These are phyloP conservation scores for Bombus pyrosoma DNA, from an alignment of 1,140 invertebrate genomes.

Conservation along the genomic window DNA sequence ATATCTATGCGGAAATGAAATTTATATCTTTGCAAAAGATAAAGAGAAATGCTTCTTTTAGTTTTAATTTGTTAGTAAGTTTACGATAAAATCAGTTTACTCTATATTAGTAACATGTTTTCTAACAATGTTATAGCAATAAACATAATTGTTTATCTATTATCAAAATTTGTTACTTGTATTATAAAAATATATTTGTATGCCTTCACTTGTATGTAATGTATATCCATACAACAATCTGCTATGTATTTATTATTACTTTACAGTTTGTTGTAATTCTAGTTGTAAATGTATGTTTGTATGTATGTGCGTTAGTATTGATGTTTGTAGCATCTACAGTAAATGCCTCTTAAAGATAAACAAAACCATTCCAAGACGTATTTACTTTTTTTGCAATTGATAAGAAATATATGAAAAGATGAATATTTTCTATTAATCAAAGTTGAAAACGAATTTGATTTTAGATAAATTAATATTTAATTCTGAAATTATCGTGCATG, in stretches of 20 bases:
- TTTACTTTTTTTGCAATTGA: slow-evolving; percentile 3
- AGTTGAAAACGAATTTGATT: not conserved
- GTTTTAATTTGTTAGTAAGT: slow-evolving; percentile 21
- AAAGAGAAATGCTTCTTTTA: not conserved
- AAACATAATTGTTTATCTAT: slow-evolving; percentile 16
- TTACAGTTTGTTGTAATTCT: slow-evolving; percentile 14
- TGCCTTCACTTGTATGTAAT: slow-evolving; percentile 25
- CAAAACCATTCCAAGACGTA: slow-evolving; percentile 27
- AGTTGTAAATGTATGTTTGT: slow-evolving; percentile 36
- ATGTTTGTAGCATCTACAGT: not conserved
- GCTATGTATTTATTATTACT: slow-evolving; percentile 3
- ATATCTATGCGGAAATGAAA: not conserved
- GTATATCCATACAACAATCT: slow-evolving; percentile 13
- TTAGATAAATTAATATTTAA: not conserved
- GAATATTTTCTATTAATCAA: not conserved
- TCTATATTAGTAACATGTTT: not conserved
- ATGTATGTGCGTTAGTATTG: slow-evolving; percentile 16
- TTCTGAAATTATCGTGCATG: not conserved
- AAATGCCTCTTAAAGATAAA: not conserved
- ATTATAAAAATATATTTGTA: slow-evolving; percentile 1
- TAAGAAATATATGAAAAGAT: not conserved
- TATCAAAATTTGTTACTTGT: slow-evolving; percentile 5
- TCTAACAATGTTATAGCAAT: not conserved
- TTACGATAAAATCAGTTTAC: not conserved
- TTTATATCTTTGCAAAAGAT: not conserved